Conservation (phyloP, 2,797 vertebrate species). For the Cyprinodon diabolis region DNA sequence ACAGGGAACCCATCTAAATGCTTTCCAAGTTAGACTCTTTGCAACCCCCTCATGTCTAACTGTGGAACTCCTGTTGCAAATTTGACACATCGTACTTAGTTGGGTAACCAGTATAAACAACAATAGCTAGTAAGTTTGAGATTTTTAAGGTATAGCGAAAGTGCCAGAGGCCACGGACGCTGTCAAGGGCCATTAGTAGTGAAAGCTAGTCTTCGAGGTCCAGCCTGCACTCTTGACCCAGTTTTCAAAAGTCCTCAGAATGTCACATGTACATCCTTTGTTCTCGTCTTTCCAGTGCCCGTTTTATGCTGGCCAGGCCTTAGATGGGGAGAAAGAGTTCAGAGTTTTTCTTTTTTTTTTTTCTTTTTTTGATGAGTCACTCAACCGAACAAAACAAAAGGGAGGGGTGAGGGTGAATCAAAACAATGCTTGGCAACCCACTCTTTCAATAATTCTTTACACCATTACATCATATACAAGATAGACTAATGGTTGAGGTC, state of each 20-base stretch:
- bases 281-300: conserved; percentile 59
- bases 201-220: conserved; percentile 54
- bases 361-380: conserved; percentile 70
- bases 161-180: conserved; percentile 30
- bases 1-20: conserved; percentile 71
- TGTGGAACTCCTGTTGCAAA: conserved; percentile 3
- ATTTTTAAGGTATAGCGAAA: conserved; percentile 27
- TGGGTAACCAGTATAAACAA: conserved; percentile 9
- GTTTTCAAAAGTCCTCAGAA: conserved; percentile 67
- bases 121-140: conserved; percentile 2
- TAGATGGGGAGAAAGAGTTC: conserved; percentile 40
- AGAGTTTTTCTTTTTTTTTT: conserved; percentile 39
- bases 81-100: conserved; percentile 1
- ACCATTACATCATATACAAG: conserved; percentile 59
- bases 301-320: conserved; percentile 63
- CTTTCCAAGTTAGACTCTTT: conserved; percentile 22
- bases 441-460: conserved; percentile 22
- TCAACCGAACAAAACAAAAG: conserved; percentile 69
- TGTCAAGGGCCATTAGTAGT: conserved; percentile 56
- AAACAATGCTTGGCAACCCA: conserved; percentile 47
- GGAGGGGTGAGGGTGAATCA: conserved; percentile 44
- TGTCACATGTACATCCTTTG: conserved; percentile 72
- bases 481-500: conserved; percentile 24
- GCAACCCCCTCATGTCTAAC: conserved; percentile 28
- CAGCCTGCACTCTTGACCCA: conserved; percentile 75